phyloP scores from a whole-genome alignment of 2,113 vertebrate species.

The Coturnix japonica region DNA sequence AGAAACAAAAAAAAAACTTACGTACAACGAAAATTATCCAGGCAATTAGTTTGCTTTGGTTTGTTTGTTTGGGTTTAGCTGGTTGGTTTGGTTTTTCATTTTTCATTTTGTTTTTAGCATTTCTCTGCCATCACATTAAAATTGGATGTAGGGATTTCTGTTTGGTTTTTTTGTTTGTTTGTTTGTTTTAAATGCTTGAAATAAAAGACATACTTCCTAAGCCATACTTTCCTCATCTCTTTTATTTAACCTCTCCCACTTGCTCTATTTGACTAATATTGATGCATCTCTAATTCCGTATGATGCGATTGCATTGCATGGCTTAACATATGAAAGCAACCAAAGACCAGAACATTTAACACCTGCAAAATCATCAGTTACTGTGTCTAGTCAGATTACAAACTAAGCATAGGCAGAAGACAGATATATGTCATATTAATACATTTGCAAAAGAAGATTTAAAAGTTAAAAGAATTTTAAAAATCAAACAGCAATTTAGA shows the following conservation, averaged over 20 bases:
- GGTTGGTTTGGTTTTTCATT: background rate
- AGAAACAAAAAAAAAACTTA: background rate
- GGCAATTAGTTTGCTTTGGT: background rate
- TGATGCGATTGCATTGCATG: background rate
- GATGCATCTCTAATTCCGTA: background rate
- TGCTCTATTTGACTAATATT: background rate
- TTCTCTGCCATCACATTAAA: background rate
- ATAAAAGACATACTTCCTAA: background rate
- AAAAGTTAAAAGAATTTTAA: background rate
- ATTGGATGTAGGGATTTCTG: background rate
- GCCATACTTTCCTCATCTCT: background rate
- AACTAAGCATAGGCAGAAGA: background rate
- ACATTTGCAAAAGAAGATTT: background rate
- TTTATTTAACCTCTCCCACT: constrained; percentile 20
- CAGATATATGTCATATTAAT: background rate
- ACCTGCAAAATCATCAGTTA: background rate
- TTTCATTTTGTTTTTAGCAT: background rate
- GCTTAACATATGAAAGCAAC: constrained; percentile 6
- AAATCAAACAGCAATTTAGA: background rate
- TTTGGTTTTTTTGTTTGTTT: background rate
- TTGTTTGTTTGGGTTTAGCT: background rate
- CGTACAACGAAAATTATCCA: background rate
- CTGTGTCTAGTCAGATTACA: background rate
- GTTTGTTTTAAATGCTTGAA: background rate
- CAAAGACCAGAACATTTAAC: constrained; percentile 7